Evolutionary conservation across 2,113 vertebrate genomes (phyloP).

Genomic region (Strix uralensis): DNA sequence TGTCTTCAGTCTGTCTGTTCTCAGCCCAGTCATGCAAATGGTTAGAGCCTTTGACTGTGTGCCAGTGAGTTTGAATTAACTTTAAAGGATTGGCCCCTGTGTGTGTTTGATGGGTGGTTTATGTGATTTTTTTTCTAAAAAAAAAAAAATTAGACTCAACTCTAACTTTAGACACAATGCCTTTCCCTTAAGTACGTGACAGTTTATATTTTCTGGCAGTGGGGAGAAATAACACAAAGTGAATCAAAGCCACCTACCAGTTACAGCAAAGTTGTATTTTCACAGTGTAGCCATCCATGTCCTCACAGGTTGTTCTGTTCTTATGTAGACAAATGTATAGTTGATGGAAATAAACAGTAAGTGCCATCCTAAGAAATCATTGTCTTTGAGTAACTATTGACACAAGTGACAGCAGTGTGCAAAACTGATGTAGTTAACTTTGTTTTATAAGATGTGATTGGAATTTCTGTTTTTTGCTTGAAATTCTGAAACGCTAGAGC

Average conservation of each 20-base stretch:
- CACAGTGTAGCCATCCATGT: rapidly evolving
- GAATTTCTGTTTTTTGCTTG: background rate
- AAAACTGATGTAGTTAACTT: background rate
- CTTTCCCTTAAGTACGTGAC: rapidly evolving
- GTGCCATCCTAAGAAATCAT: background rate
- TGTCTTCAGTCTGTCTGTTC: background rate
- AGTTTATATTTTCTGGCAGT: background rate
- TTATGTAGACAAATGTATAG: background rate
- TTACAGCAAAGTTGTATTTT: background rate
- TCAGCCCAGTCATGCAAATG: background rate
- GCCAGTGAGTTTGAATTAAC: background rate
- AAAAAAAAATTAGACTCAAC: background rate
- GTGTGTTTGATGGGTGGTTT: background rate
- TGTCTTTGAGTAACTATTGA: background rate
- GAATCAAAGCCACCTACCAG: background rate
- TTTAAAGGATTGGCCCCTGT: background rate
- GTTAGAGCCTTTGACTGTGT: background rate
- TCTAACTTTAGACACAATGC: background rate
- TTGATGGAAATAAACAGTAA: background rate
- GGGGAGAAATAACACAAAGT: background rate
- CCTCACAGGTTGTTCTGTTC: background rate
- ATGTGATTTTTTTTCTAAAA: background rate
- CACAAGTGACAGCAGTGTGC: background rate
- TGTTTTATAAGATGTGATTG: background rate
- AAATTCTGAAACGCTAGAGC: background rate